Evolutionary conservation across 1,140 invertebrate genomes (phyloP).

Genomic region (Papilio aristodemus): DNA sequence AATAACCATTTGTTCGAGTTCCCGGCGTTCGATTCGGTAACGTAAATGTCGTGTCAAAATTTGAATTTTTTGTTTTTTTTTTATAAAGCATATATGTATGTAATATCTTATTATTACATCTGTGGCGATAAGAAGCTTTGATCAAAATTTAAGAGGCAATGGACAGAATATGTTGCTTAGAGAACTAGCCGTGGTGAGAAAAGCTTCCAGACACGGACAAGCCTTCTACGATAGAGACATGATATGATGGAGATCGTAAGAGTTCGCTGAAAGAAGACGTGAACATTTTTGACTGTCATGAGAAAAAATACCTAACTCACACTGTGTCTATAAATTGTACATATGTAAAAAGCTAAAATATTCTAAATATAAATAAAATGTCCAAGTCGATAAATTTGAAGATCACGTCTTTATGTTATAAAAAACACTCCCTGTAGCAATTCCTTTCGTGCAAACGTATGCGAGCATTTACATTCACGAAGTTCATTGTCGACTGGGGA

Average conservation of each 20-base stretch:
- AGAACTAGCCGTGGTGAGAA: too few relatives aligned
- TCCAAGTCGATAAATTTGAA: not conserved
- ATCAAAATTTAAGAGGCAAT: too few relatives aligned
- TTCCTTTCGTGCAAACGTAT: slow-evolving; percentile 4
- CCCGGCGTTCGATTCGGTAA: slow-evolving; percentile 8
- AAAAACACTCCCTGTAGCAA: not conserved
- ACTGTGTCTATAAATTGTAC: too few relatives aligned
- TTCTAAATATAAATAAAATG: not conserved
- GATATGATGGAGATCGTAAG: too few relatives aligned
- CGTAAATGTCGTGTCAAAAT: not conserved
- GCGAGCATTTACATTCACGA: slow-evolving; percentile 14
- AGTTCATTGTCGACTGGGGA: slow-evolving; percentile 5
- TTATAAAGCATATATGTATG: not conserved
- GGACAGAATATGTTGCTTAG: too few relatives aligned
- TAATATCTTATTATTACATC: not conserved
- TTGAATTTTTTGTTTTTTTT: not conserved
- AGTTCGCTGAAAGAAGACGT: too few relatives aligned
- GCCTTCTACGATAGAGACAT: too few relatives aligned
- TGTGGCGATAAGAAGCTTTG: not conserved
- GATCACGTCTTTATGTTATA: not conserved
- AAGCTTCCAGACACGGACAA: too few relatives aligned
- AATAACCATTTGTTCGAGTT: slow-evolving; percentile 4
- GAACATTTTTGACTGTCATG: too few relatives aligned
- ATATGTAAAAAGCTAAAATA: not conserved
- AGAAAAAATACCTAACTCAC: too few relatives aligned